A percentile compares a stretch with the other conserved stretches of the same genome.
Evolutionary conservation across 53 echinoderm and acorn worm genomes (phyloP).

Genomic region (Holothuria scabra): DNA sequence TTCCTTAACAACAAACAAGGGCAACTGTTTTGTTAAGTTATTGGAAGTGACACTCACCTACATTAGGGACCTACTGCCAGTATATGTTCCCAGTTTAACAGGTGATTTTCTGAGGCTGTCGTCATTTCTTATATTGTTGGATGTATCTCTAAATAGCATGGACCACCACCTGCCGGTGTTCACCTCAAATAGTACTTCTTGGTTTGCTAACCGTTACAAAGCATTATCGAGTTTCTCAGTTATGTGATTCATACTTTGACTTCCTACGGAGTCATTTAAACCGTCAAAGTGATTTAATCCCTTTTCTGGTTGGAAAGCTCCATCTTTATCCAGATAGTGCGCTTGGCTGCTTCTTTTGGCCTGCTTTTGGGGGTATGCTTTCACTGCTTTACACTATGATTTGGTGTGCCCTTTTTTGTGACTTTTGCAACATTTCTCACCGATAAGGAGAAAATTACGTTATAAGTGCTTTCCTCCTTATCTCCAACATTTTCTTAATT

Average conservation of each 20-base stretch:
- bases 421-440: conserved; percentile 59
- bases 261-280: too few species aligned
- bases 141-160: conserved; percentile 20
- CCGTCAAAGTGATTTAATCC: background rate
- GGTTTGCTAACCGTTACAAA: background rate
- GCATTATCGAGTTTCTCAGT: background rate
- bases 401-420: conserved; percentile 53
- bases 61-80: conserved; percentile 24
- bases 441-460: background rate
- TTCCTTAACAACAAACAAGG: conserved; percentile 52
- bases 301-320: background rate
- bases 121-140: background rate
- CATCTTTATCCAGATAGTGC: background rate
- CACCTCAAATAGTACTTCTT: conserved; percentile 35
- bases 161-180: conserved; percentile 62
- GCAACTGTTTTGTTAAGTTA: conserved; percentile 16
- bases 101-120: background rate
- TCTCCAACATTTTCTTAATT: conserved; percentile 26
- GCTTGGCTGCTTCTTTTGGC: background rate
- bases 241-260: conserved; percentile 5
- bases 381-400: conserved; percentile 61
- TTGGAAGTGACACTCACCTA: conserved; percentile 46
- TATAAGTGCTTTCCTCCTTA: conserved; percentile 50
- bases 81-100: conserved; percentile 46
- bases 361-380: conserved; percentile 10